Base-by-base conservation (phyloP, 2,797 vertebrate genomes). In the Eidolon dupreanum region DNA sequence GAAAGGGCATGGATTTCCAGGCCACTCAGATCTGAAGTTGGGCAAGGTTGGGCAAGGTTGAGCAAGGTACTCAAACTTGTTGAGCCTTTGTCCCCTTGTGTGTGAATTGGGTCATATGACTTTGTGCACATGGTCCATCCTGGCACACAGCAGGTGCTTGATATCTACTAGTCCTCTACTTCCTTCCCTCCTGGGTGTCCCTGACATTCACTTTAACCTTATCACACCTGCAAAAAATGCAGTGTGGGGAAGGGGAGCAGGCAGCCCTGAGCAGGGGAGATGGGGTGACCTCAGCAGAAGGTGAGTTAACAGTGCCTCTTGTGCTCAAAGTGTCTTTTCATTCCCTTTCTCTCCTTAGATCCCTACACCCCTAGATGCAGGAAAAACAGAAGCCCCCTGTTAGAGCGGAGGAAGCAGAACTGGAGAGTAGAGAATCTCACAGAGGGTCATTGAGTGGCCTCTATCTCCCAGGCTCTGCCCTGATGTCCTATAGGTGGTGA, bases 231-330 rank as follows among this genome's bases (percentile, higher is more conserved):
- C 8, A 70, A 66, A 63, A 83, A 73, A 51, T 8, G n/a, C 2
- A 0, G 33, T 31, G 38, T 51, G 28, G 43, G n/a, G 13, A 74
- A 73, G 68, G 66, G 31, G 8, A 70, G 46, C 19, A 10, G 79
- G 53, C 9, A 57, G 68, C 53, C 68, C 79, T 28, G 11, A 77
- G 16, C 51, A 43, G 22, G 10, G 55, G 26, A 15, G 13, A 28
- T 20, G 16, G 8, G 85, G 55, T 41, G 33, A 3, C 10, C 38
- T 38, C 10, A 3, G 63, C 0, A 0, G 36, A 38, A 4, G 13
- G 10, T 38, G 22, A 11, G 41, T 22, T 38, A 22, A 88, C 12
- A 26, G 31, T 28, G 36, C 61, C 24, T 85, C 16, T 46, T 8
- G 17, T 7, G 33, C 33, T 78, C 36, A 28, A 63, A 46, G 41